Evolutionary conservation across 2,113 vertebrate species (phyloP), one percentile per base, ranked within the genome.

Genomic region (Odobenus rosmarus): DNA sequence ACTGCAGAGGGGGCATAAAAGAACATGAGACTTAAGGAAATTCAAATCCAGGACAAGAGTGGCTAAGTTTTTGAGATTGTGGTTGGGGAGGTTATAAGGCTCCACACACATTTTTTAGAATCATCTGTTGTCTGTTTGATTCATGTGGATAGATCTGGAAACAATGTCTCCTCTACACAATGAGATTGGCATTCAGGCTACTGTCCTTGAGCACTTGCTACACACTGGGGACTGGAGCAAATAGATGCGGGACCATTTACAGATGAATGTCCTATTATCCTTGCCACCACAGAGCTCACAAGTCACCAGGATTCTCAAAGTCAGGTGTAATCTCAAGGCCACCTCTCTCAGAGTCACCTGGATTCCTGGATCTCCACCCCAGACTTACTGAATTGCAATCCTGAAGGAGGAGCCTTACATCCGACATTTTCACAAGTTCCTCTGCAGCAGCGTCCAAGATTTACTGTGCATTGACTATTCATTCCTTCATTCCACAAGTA

Each of bases 71-170:
- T 71, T 92, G 53, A 92, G 36, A 36, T 24, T 23, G 4, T 53
- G 8, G 67, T 46, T 83, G 21, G 7, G 36, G 59, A 62, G 26
- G 14, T 77, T 49, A 19, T 13, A 12, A 79, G 69, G 5, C 4
- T 55, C 31, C 51, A 94, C 46, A 12, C 19, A 51, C 28, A 79
- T 77, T 84, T 77, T 84, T 90, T 61, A 55, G 24, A 97, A n/a
- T 8, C 21, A 7, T 42, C 2, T 19, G 23, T 55, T 77, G 26
- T 80, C 69, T 74, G 16, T 77, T 80, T 57, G 7, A 28, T 91
- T 91, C n/a, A 1, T 64, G 51, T 26, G 13, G 4, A 36, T 24
- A 76, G 31, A 5, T 28, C 14, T 80, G 39, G 53, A 86, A 93
- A 77, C 16, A 46, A 28, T 18, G 2, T 55, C 11, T 74, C 39